These are phyloP conservation scores for Cavia aperea DNA, from an alignment of 2,113 vertebrate genomes.

Conservation along the genomic window DNA sequence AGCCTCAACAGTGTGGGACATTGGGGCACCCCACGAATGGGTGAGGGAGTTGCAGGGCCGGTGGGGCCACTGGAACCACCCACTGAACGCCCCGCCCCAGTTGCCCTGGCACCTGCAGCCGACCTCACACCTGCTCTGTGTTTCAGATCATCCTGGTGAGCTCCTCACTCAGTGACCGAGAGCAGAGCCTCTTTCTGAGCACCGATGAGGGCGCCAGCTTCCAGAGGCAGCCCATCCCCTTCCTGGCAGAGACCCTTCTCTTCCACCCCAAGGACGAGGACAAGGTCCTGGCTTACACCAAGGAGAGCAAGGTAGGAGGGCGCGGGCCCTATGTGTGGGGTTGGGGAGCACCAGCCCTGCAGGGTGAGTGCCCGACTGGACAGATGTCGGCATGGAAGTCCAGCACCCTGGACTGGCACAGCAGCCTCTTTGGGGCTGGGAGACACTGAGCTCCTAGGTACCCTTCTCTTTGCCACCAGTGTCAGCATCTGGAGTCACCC, in stretches of 20 bases:
- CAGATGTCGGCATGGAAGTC: no score
- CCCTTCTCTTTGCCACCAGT: background rate
- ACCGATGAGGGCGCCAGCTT: conserved; percentile 92
- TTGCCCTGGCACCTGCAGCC: fast-evolving
- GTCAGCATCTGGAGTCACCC: fast-evolving
- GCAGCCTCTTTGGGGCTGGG: background rate
- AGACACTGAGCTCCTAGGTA: fast-evolving
- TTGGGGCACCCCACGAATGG: background rate
- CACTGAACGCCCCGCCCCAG: fast-evolving
- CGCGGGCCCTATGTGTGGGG: fast-evolving
- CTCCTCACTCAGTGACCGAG: conserved; percentile 88
- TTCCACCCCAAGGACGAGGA: conserved; percentile 96
- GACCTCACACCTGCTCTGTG: background rate
- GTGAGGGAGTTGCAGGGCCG: background rate
- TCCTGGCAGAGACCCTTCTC: conserved; percentile 87
- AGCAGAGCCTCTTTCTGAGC: conserved; percentile 94
- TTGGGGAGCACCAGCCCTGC: background rate
- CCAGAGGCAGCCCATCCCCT: conserved; percentile 85
- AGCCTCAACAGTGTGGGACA: background rate
- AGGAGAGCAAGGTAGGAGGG: conserved; percentile 84
- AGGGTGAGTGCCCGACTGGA: background rate
- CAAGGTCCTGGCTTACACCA: conserved; percentile 91
- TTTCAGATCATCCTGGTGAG: conserved; percentile 93
- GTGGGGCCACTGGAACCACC: background rate
- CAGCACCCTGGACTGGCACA: fast-evolving